Percentiles rank a stretch among this genome's conserved stretches.
Conservation (phyloP, 2,888 invertebrate genomes). For the Acronicta alni region DNA sequence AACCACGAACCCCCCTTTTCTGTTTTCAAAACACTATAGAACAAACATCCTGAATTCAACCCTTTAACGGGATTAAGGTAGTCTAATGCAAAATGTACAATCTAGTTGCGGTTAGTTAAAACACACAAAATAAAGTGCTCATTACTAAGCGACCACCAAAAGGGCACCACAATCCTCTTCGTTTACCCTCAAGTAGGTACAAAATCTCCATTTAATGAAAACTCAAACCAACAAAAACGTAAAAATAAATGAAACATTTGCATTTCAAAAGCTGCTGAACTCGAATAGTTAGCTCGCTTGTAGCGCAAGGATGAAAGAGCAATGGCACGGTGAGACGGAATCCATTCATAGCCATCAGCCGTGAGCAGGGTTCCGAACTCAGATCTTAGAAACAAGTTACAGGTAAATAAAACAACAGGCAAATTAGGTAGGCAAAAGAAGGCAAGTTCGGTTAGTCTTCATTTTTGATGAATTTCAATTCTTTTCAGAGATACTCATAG, state of each 20-base stretch:
- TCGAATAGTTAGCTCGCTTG: slow-evolving; percentile 13
- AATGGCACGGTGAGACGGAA: slow-evolving; percentile 18
- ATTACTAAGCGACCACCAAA: background rate
- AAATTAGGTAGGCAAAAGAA: too few relatives aligned
- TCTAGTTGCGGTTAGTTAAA: background rate
- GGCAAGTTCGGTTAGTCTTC: too few relatives aligned
- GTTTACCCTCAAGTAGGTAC: background rate
- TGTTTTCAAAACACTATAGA: background rate
- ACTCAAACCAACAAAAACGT: slow-evolving; percentile 9
- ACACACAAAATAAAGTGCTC: background rate
- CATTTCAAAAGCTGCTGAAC: slow-evolving; percentile 29
- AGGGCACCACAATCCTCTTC: background rate
- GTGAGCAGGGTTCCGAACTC: slow-evolving; percentile 11
- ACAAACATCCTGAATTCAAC: background rate
- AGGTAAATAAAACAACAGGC: background rate
- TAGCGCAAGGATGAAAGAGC: slow-evolving; percentile 23
- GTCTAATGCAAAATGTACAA: background rate
- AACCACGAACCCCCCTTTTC: too few relatives aligned
- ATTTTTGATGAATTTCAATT: too few relatives aligned
- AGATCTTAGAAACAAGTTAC: slow-evolving; percentile 17
- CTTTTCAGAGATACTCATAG: too few relatives aligned
- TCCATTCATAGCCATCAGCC: slow-evolving; percentile 23
- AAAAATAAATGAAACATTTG: slow-evolving; percentile 26
- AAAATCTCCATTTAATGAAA: slow-evolving; percentile 28
- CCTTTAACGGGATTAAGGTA: background rate